Evolutionary conservation across 2,113 vertebrate genomes (phyloP), one percentile per base, ranked within the genome.

Genomic region (Laticauda colubrina): DNA sequence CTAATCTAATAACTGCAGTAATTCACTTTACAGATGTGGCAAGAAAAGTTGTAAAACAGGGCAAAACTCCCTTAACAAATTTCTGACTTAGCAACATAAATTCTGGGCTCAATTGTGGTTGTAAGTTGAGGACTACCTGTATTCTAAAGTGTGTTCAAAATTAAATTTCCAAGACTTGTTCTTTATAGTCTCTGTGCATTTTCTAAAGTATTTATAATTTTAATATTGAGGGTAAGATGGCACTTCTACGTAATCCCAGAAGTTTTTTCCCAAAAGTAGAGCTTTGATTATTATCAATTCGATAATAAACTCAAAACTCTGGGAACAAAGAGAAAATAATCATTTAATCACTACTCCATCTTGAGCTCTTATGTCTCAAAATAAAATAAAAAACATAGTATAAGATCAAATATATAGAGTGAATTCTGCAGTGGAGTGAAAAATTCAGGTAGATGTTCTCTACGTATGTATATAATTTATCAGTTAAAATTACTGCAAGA

Each of bases 261-360:
- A 18, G 10, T 29, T 64, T n/a, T 48, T 0, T 0, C 2, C 64
- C 12, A 69, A 15, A 69, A 15, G 64, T 69, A 69, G 11, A 10
- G 11, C 3, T 69, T 29, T n/a, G 61, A 59, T 26, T 59, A 24
- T 69, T 10, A 69, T n/a, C 29, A 69, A n/a, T 69, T 69, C 64
- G n/a, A 5, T 1, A 0, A 5, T 1, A 0, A 29, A 4, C 29
- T 69, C 29, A 69, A n/a, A 69, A 15, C 29, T n/a, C 61, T 69
- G 29, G 61, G 61, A n/a, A 69, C 4, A 69, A 69, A 75, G n/a
- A 75, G 29, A n/a, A 75, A 75, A 34, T 34, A 34, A 34, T 75
- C 0, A 34, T 75, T 34, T 75, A 6, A 75, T 75, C 29, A 34
- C 14, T 34, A 34, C 14, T 75, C 64, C 64, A 69, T 69, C 61